phyloP scores from a whole-genome alignment of 2,113 vertebrate species.

The Paradisaea rubra region DNA sequence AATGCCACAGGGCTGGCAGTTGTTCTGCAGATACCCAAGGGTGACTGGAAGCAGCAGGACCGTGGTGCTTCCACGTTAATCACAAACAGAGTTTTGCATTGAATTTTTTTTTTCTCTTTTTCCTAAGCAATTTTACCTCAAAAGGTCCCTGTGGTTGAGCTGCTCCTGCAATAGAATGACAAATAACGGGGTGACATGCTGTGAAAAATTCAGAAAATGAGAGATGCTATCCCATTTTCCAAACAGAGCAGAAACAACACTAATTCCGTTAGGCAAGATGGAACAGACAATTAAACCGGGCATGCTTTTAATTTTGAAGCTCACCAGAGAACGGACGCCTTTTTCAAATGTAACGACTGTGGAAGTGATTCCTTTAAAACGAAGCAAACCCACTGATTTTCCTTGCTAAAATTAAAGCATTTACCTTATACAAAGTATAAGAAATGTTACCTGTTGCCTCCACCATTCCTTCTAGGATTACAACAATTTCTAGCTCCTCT shows the following conservation, averaged over 20 bases:
- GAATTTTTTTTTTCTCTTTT: neutral
- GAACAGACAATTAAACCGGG: conserved; percentile 28
- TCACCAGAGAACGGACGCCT: neutral
- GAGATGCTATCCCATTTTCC: neutral
- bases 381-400: conserved; percentile 33
- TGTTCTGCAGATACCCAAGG: neutral
- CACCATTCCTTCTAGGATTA: conserved; percentile 98
- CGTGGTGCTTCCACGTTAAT: neutral
- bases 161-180: conserved; percentile 20
- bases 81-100: neutral
- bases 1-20: neutral
- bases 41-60: neutral
- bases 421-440: conserved; percentile 53
- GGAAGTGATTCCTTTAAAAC: conserved; percentile 22
- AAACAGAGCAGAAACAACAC: conserved; percentile 29
- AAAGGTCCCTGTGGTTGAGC: conserved; percentile 7
- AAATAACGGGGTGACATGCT: conserved; percentile 28
- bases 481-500: conserved; percentile 95
- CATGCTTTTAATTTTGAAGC: conserved; percentile 47
- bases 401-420: conserved; percentile 55
- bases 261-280: conserved; percentile 19
- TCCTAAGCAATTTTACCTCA: conserved; percentile 29
- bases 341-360: neutral
- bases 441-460: conserved; percentile 92
- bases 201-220: conserved; percentile 35